Conservation (phyloP, 1,140 invertebrate species). For the Streblospio benedicti region DNA sequence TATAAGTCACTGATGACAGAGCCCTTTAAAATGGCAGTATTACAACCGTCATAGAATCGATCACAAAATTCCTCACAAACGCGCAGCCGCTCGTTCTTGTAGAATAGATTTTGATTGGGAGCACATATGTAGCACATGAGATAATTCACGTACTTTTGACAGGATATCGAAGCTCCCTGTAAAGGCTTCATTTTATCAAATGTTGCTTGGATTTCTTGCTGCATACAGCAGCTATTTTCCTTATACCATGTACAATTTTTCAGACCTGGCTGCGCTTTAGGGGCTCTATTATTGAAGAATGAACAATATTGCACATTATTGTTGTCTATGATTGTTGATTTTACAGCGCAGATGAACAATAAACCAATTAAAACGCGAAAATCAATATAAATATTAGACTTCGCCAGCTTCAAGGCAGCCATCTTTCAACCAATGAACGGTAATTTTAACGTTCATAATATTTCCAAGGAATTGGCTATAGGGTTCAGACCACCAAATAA, state of each 20-base stretch:
- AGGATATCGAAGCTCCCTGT: slow-evolving; percentile 38
- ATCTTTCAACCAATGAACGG: too few relatives aligned
- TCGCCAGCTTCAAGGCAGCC: too few relatives aligned
- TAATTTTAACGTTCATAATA: too few relatives aligned
- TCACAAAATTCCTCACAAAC: slow-evolving; percentile 46
- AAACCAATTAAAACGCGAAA: too few relatives aligned
- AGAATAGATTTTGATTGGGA: slow-evolving; percentile 43
- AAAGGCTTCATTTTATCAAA: slow-evolving; percentile 45
- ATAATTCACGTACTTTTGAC: slow-evolving; percentile 44
- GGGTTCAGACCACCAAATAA: too few relatives aligned
- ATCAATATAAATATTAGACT: too few relatives aligned
- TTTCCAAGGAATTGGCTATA: too few relatives aligned
- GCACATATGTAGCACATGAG: slow-evolving; percentile 48
- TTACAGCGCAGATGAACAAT: too few relatives aligned
- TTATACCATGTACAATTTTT: slow-evolving; percentile 48
- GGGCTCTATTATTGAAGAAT: slow-evolving; percentile 46
- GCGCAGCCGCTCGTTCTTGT: slow-evolving; percentile 37
- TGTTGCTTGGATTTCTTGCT: slow-evolving; percentile 44
- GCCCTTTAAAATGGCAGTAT: slow-evolving; percentile 34
- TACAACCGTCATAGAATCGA: slow-evolving; percentile 33
- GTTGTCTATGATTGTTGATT: too few relatives aligned
- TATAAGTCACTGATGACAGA: slow-evolving; percentile 40
- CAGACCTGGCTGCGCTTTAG: slow-evolving; percentile 38
- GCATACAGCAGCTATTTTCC: slow-evolving; percentile 44
- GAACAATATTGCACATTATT: slow-evolving; percentile 36